Percentiles rank a stretch among this genome's conserved stretches.
Conservation (phyloP, 2,888 invertebrate genomes). For the Hypercompe scribonia region DNA sequence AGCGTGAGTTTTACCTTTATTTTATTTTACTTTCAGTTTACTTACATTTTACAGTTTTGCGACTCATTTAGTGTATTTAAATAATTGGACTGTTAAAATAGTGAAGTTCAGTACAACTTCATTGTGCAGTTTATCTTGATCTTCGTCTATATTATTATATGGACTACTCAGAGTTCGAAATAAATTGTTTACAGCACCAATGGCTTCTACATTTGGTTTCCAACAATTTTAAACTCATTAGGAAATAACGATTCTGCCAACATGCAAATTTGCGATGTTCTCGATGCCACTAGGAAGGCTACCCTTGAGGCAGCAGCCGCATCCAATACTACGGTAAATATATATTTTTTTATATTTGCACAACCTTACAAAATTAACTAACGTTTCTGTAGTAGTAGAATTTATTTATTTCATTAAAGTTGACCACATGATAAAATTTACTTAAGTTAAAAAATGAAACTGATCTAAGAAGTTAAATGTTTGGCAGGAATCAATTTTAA, state of each 20-base stretch:
- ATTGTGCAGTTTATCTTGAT: too few species aligned
- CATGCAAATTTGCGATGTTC: conserved; percentile 76
- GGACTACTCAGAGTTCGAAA: background rate
- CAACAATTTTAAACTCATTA: conserved; percentile 86
- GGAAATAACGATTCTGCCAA: conserved; percentile 69
- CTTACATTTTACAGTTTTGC: background rate
- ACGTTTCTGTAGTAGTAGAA: background rate
- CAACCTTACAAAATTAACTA: background rate
- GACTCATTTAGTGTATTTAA: too few species aligned
- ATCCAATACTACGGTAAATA: conserved; percentile 60
- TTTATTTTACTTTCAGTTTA: too few species aligned
- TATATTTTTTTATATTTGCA: background rate
- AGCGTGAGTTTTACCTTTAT: conserved; percentile 79
- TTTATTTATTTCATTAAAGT: too few species aligned
- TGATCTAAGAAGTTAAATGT: too few species aligned
- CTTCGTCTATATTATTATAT: background rate
- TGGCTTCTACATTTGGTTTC: conserved; percentile 87
- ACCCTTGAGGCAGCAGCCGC: conserved; percentile 44
- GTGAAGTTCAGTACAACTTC: background rate
- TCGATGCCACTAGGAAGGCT: conserved; percentile 59
- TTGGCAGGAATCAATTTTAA: too few species aligned
- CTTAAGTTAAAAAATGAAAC: too few species aligned
- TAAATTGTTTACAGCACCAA: conserved; percentile 71
- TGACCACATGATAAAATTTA: too few species aligned
- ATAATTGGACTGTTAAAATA: background rate